These are phyloP conservation scores for Xenopus borealis DNA, from an alignment of 2,113 vertebrate genomes.

Conservation along the genomic window DNA sequence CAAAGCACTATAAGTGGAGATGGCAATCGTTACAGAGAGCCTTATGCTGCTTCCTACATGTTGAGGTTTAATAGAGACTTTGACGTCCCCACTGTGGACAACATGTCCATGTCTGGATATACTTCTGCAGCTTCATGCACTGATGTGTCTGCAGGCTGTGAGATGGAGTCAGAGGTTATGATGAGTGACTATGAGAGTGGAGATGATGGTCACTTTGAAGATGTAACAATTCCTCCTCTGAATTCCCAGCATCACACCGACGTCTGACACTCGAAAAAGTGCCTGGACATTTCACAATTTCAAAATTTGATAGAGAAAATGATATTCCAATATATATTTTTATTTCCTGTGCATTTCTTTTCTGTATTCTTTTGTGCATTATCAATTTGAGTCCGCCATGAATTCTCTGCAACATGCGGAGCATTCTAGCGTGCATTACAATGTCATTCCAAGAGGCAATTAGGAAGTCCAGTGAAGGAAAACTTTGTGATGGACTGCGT, in stretches of 20 bases:
- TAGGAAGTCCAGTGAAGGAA: constrained; percentile 9
- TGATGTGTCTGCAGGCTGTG: constrained; percentile 92
- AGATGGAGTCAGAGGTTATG: constrained; percentile 88
- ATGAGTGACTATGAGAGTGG: constrained; percentile 97
- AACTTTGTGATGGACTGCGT: constrained; percentile 53
- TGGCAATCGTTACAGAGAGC: constrained; percentile 68
- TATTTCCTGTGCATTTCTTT: constrained; percentile 40
- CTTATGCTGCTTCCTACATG: constrained; percentile 62
- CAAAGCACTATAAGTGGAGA: constrained; percentile 59
- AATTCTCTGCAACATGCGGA: constrained; percentile 55
- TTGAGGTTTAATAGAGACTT: constrained; percentile 77
- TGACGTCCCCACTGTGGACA: constrained; percentile 77
- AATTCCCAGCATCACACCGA: constrained; percentile 92
- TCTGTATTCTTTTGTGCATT: constrained; percentile 47
- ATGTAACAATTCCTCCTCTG: constrained; percentile 78
- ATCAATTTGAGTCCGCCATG: constrained; percentile 60
- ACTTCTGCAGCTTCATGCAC: constrained; percentile 92
- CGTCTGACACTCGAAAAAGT: constrained; percentile 93
- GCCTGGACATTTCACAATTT: constrained; percentile 78
- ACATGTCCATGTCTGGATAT: constrained; percentile 86
- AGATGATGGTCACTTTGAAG: constrained; percentile 83
- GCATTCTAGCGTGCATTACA: constrained; percentile 51
- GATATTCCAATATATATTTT: constrained; percentile 48
- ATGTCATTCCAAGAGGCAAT: constrained; percentile 55
- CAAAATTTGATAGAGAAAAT: constrained; percentile 43